Conservation (phyloP, 2,797 vertebrate genomes). For the Acrossocheilus fasciatus region DNA sequence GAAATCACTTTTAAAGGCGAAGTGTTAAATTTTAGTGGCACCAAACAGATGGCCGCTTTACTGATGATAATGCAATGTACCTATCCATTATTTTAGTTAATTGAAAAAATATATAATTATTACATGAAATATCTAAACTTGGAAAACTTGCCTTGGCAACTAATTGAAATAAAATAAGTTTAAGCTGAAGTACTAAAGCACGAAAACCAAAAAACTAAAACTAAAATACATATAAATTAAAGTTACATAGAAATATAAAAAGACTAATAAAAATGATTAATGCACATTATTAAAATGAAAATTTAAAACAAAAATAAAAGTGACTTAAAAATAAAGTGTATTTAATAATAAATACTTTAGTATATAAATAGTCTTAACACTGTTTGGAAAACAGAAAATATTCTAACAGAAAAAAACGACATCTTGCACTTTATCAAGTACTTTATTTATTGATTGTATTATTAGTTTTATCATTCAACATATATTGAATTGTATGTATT, state of each 20-base stretch:
- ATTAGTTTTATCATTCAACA: not conserved
- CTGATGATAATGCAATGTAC: not conserved
- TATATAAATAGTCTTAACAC: not conserved
- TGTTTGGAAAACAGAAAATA: not conserved
- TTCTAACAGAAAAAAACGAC: not conserved
- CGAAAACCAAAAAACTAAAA: not conserved
- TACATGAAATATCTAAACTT: not conserved
- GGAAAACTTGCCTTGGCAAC: not conserved
- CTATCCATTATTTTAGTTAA: not conserved
- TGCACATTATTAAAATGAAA: not conserved
- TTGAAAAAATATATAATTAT: not conserved
- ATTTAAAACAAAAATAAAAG: not conserved
- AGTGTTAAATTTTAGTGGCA: not conserved
- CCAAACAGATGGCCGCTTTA: not conserved
- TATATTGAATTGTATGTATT: not conserved
- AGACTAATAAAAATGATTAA: not conserved
- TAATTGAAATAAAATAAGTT: not conserved
- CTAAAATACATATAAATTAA: not conserved
- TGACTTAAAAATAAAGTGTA: not conserved
- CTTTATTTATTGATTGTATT: not conserved
- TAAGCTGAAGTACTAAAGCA: not conserved
- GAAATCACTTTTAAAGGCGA: not conserved
- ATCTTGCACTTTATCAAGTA: not conserved
- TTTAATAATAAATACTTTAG: not conserved
- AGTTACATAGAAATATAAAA: not conserved